A percentile compares a stretch with the other conserved stretches of the same genome.
These are phyloP conservation scores for Ceratosolen solmsi DNA, from an alignment of 1,140 invertebrate genomes.

Conservation along the genomic window DNA sequence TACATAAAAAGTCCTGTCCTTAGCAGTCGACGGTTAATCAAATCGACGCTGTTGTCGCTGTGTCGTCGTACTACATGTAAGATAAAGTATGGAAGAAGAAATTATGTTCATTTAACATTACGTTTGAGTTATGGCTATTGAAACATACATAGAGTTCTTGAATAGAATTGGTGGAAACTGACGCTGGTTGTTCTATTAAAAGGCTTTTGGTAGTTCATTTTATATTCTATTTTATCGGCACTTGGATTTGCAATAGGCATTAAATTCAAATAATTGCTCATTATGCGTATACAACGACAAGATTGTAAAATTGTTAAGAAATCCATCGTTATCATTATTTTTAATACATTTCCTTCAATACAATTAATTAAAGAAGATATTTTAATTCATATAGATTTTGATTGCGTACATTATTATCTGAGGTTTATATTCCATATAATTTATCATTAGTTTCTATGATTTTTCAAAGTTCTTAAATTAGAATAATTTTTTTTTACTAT, in stretches of 20 bases:
- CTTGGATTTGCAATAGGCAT: constrained; percentile 27
- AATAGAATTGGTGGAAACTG: constrained; percentile 20
- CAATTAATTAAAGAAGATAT: neutral
- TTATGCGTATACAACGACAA: neutral
- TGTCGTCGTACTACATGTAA: constrained; percentile 56
- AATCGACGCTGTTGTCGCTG: constrained; percentile 10
- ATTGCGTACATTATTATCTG: neutral
- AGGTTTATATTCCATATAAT: too few relatives aligned
- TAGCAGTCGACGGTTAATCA: constrained; percentile 6
- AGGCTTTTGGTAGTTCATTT: constrained; percentile 16
- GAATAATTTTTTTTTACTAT: neutral
- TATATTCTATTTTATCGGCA: constrained; percentile 31
- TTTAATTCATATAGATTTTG: constrained; percentile 4
- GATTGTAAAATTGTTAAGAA: too few relatives aligned
- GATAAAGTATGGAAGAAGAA: constrained; percentile 52
- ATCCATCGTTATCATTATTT: neutral
- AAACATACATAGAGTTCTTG: constrained; percentile 36
- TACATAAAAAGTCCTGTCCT: constrained; percentile 52
- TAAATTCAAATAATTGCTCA: constrained; percentile 25
- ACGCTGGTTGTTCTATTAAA: constrained; percentile 31
- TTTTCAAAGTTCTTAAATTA: neutral
- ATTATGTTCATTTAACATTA: constrained; percentile 62
- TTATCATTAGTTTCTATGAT: neutral
- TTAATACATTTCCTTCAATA: neutral
- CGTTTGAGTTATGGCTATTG: constrained; percentile 58